phyloP scores from a whole-genome alignment of 2,113 vertebrate genomes.

The Hippocampus mohnikei region DNA sequence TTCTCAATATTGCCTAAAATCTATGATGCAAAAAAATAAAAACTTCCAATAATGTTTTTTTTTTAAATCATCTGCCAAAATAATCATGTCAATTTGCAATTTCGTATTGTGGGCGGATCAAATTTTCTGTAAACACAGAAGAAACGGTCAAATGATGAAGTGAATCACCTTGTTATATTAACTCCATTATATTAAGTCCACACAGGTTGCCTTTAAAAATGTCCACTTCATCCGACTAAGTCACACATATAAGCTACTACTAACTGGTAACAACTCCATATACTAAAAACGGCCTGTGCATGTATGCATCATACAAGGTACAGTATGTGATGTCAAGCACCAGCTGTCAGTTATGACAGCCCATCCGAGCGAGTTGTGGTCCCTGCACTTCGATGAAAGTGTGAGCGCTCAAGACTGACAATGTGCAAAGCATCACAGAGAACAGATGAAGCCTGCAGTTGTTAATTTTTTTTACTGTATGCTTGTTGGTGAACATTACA shows the following conservation, averaged over 20 bases:
- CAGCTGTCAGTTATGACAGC: background rate
- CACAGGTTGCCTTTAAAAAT: background rate
- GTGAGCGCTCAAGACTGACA: no score
- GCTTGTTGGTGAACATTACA: no score
- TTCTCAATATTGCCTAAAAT: background rate
- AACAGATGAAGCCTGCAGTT: no score
- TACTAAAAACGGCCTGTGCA: background rate
- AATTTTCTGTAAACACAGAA: background rate
- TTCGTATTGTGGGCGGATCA: background rate
- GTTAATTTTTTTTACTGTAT: no score
- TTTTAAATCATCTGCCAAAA: background rate
- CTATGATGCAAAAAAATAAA: background rate
- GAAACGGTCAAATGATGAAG: background rate
- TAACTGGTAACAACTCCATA: background rate
- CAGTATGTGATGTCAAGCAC: background rate
- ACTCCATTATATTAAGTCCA: background rate
- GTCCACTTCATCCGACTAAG: background rate
- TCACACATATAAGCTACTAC: background rate
- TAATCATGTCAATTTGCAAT: no score
- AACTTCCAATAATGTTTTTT: background rate
- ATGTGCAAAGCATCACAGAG: no score
- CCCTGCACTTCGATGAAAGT: no score
- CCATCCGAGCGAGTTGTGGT: background rate
- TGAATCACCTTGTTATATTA: background rate
- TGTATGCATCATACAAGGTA: background rate